phyloP scores from a whole-genome alignment of 2,888 invertebrate species.

The Tipula confusa region DNA sequence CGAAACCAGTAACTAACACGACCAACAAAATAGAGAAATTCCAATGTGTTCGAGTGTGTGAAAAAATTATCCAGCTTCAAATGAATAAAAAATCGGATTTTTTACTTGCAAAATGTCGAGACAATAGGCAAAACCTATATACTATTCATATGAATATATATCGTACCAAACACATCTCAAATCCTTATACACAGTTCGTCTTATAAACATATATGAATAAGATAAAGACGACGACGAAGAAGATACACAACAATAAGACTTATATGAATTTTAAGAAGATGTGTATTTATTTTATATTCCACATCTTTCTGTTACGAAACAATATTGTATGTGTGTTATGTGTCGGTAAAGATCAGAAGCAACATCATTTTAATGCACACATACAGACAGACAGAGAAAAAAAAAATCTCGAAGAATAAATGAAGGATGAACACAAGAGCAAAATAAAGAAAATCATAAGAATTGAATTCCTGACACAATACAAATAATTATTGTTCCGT shows the following conservation, averaged over 20 bases:
- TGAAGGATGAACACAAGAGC: neutral
- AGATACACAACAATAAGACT: neutral
- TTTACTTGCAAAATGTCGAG: neutral
- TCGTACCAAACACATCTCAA: neutral
- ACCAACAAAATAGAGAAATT: neutral
- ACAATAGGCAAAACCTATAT: neutral
- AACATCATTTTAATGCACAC: neutral
- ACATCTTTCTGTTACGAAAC: neutral
- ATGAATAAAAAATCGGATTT: neutral
- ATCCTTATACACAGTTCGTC: neutral
- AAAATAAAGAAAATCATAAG: neutral
- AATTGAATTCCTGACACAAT: conserved; percentile 20
- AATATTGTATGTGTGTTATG: neutral
- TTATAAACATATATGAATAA: neutral
- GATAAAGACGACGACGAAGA: neutral
- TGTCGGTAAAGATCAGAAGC: conserved; percentile 25
- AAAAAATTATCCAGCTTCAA: neutral
- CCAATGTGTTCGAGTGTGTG: neutral
- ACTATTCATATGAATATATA: neutral
- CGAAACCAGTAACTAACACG: neutral
- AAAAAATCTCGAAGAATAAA: neutral
- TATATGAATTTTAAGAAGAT: neutral
- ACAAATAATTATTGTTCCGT: neutral
- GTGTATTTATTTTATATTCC: neutral
- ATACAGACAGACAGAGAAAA: neutral